Evolutionary conservation across 1,140 invertebrate genomes (phyloP).

Genomic region (Hirudo medicinalis): DNA sequence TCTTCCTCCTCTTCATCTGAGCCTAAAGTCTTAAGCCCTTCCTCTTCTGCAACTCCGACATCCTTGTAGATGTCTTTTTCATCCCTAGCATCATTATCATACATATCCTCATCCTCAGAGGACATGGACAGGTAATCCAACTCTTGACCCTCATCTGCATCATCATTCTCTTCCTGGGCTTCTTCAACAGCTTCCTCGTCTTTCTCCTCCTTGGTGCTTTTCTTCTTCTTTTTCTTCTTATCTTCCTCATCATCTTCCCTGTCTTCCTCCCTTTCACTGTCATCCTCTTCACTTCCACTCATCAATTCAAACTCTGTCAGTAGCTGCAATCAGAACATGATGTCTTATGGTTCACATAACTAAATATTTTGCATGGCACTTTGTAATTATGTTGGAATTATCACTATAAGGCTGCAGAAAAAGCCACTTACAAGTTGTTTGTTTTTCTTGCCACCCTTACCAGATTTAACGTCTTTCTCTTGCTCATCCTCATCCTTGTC

Average conservation of each 20-base stretch:
- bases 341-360: too few species aligned
- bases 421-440: conserved; percentile 36
- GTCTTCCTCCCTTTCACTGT: conserved; percentile 41
- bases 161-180: conserved; percentile 85
- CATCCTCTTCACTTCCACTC: conserved; percentile 65
- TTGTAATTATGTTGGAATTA: background rate
- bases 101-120: conserved; percentile 28
- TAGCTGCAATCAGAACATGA: conserved; percentile 66
- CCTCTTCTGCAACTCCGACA: conserved; percentile 75
- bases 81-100: conserved; percentile 53
- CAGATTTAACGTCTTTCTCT: conserved; percentile 49
- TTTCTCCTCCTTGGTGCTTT: background rate
- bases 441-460: conserved; percentile 28
- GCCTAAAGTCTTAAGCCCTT: conserved; percentile 70
- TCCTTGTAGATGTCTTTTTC: conserved; percentile 50
- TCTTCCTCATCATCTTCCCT: conserved; percentile 66
- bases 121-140: conserved; percentile 46
- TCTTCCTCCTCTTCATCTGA: conserved; percentile 62
- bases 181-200: conserved; percentile 52
- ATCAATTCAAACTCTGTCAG: background rate
- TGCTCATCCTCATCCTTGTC: conserved; percentile 66
- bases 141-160: conserved; percentile 86
- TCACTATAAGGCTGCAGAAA: background rate
- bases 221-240: conserved; percentile 50
- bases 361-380: background rate